A percentile compares a stretch with the other conserved stretches of the same genome.
Conservation (phyloP, 2,113 vertebrate genomes). For the Tyto alba region DNA sequence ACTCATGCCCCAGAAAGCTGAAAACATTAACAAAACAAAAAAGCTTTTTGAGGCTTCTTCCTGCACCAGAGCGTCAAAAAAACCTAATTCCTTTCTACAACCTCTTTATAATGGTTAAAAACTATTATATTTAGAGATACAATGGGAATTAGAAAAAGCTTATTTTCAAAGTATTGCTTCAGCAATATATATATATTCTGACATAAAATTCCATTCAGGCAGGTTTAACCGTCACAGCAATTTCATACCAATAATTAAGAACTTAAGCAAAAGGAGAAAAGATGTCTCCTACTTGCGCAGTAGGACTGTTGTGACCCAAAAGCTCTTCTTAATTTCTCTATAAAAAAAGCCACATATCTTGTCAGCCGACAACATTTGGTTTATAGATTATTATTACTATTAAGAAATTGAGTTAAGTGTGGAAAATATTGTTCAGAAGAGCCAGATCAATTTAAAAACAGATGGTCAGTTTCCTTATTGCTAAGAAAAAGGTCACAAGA, state of each 20-base stretch:
- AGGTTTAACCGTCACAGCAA: slow-evolving; percentile 47
- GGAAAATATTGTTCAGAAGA: slow-evolving; percentile 23
- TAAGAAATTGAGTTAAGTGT: slow-evolving; percentile 16
- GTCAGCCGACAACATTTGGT: slow-evolving; percentile 50
- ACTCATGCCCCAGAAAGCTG: background rate
- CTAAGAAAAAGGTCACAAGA: slow-evolving; percentile 43
- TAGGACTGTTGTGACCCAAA: background rate
- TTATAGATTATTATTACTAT: slow-evolving; percentile 26
- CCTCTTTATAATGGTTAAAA: slow-evolving; percentile 16
- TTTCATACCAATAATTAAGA: slow-evolving; percentile 23
- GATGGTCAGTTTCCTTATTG: slow-evolving; percentile 28
- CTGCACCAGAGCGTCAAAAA: slow-evolving; percentile 16
- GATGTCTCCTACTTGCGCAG: background rate
- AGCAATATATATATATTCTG: slow-evolving; percentile 52
- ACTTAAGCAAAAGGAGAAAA: slow-evolving; percentile 18
- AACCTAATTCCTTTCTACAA: background rate
- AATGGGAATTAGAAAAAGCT: slow-evolving; percentile 44
- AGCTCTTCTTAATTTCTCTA: background rate
- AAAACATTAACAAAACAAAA: slow-evolving; percentile 1
- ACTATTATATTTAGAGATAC: slow-evolving; percentile 10
- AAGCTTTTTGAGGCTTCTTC: slow-evolving; percentile 7
- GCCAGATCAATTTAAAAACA: slow-evolving; percentile 1
- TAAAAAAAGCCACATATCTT: slow-evolving; percentile 13
- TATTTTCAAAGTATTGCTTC: slow-evolving; percentile 18
- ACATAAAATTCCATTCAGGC: slow-evolving; percentile 42